Evolutionary conservation across 2,113 vertebrate species (phyloP).

Genomic region (Pterophyllum scalare): DNA sequence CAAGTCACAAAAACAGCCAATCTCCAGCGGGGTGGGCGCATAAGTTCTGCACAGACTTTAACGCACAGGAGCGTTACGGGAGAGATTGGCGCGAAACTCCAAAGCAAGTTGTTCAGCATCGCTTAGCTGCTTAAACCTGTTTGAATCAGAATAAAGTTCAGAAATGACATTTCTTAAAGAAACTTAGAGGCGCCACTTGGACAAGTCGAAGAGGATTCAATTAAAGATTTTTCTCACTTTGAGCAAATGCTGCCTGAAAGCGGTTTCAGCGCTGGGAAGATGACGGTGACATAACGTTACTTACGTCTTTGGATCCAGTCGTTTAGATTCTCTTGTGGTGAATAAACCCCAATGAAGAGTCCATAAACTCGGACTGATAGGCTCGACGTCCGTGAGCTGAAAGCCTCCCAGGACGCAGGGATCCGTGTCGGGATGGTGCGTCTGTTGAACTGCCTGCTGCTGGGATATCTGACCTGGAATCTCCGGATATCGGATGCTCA

Average conservation of each 20-base stretch:
- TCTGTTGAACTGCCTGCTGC: slow-evolving; percentile 83
- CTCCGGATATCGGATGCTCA: slow-evolving; percentile 83
- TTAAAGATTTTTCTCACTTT: slow-evolving; percentile 1
- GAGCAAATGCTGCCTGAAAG: neutral
- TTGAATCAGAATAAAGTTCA: neutral
- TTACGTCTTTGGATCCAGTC: neutral
- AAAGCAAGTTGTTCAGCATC: neutral
- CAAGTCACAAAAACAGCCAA: slow-evolving; percentile 60
- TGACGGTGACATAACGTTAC: slow-evolving; percentile 51
- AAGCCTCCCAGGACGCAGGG: slow-evolving; percentile 20
- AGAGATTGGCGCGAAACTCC: too few species aligned
- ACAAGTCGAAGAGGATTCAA: neutral
- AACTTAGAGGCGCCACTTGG: neutral
- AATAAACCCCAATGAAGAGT: slow-evolving; percentile 25
- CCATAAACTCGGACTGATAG: neutral
- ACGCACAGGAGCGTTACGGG: neutral
- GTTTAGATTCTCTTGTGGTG: neutral
- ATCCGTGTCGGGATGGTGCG: slow-evolving; percentile 76
- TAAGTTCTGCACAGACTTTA: slow-evolving; percentile 14
- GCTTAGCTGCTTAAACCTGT: neutral
- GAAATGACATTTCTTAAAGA: neutral
- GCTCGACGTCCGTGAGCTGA: slow-evolving; percentile 1
- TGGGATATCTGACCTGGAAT: slow-evolving; percentile 85
- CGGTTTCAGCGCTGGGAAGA: slow-evolving; percentile 6
- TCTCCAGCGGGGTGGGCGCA: slow-evolving; percentile 32